These are phyloP conservation scores for Pocillopora damicornis DNA, from an alignment of 64 coral and sea anemone genomes.

Conservation along the genomic window DNA sequence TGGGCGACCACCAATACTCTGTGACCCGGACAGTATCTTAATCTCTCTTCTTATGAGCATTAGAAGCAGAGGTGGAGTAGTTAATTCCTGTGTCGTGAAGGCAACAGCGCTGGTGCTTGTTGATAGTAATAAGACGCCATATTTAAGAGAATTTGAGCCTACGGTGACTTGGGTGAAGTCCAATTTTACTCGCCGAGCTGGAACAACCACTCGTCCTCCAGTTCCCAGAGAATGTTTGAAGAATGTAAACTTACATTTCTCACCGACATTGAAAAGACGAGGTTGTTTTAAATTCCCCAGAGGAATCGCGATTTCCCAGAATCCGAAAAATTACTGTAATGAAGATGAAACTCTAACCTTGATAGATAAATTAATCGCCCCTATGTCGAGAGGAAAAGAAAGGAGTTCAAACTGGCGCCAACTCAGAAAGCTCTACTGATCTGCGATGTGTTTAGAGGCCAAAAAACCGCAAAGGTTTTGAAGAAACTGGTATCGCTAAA, in stretches of 20 bases:
- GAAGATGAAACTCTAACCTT: too few relatives aligned
- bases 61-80: background rate
- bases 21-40: too few relatives aligned
- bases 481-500: conserved; percentile 52
- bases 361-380: conserved; percentile 50
- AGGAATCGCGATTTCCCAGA: too few relatives aligned
- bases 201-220: background rate
- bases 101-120: conserved; percentile 13
- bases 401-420: conserved; percentile 29
- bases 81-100: conserved; percentile 14
- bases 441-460: conserved; percentile 62
- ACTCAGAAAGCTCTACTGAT: conserved; percentile 55
- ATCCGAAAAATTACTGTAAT: too few relatives aligned
- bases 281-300: too few relatives aligned
- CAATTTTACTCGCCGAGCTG: too few relatives aligned
- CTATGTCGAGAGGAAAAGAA: conserved; percentile 40
- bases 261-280: too few relatives aligned
- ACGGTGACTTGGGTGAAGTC: conserved; percentile 12
- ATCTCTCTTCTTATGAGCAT: too few relatives aligned
- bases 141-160: conserved; percentile 10
- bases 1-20: too few relatives aligned
- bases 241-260: too few relatives aligned
- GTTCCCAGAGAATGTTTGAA: conserved; percentile 19
- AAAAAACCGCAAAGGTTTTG: conserved; percentile 56
- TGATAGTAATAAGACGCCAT: background rate